These are phyloP conservation scores for Saimiri boliviensis DNA, from an alignment of 2,113 vertebrate species.

Conservation along the genomic window DNA sequence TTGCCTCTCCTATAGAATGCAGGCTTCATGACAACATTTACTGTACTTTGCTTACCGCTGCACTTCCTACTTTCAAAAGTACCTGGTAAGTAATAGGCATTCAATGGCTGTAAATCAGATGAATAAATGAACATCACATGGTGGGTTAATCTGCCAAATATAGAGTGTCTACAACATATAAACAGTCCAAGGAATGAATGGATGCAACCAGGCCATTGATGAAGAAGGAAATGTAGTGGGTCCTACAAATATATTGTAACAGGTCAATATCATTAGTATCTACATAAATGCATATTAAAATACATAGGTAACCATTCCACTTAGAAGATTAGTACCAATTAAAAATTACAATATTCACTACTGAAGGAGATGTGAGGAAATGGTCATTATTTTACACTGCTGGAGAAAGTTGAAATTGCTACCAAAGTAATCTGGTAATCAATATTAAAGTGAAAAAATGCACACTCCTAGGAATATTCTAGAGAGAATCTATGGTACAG, in stretches of 20 bases:
- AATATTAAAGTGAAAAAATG: constrained; percentile 42
- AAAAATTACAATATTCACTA: constrained; percentile 1
- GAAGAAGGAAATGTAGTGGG: background rate
- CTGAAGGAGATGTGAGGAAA: background rate
- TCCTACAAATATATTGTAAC: background rate
- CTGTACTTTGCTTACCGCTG: background rate
- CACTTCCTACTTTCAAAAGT: background rate
- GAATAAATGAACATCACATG: background rate
- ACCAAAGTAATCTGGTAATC: background rate
- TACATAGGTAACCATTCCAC: background rate
- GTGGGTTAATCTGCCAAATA: background rate
- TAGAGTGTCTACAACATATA: background rate
- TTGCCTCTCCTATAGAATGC: background rate
- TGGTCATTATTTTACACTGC: background rate
- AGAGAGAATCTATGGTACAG: background rate
- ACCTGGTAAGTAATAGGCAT: background rate
- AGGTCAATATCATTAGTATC: background rate
- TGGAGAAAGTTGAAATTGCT: background rate
- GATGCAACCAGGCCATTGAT: background rate
- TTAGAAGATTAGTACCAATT: background rate
- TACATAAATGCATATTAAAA: background rate
- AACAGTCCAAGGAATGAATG: too few relatives aligned
- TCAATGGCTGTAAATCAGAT: background rate
- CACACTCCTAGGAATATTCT: background rate
- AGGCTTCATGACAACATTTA: too few relatives aligned